Percentiles rank a stretch among this genome's conserved stretches.
These are phyloP conservation scores for Ips nitidus DNA, from an alignment of 1,140 invertebrate species.

Conservation along the genomic window DNA sequence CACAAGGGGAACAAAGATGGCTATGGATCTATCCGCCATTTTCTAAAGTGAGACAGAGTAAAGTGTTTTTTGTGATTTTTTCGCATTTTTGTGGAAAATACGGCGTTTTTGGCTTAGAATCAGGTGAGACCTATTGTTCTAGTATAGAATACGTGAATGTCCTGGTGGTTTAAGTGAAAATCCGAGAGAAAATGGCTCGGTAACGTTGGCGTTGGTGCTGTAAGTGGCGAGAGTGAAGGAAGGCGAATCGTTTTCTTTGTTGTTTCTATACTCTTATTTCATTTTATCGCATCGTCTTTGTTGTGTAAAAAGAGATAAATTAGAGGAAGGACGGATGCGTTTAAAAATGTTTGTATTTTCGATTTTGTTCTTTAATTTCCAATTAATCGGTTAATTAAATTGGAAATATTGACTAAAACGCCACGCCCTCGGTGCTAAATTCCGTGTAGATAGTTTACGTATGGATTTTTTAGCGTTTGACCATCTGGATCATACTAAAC, in stretches of 20 bases:
- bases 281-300: constrained; percentile 52
- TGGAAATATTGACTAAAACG: neutral
- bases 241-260: constrained; percentile 52
- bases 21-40: constrained; percentile 53
- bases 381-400: constrained; percentile 22
- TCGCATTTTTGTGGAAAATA: constrained; percentile 36
- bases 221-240: constrained; percentile 32
- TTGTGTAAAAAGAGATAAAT: constrained; percentile 52
- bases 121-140: constrained; percentile 10
- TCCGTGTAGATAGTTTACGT: too few relatives aligned
- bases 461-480: too few relatives aligned
- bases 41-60: constrained; percentile 54
- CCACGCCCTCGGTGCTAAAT: neutral
- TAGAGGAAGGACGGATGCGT: constrained; percentile 37
- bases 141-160: neutral
- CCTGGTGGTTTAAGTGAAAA: constrained; percentile 34
- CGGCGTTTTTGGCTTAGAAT: constrained; percentile 27
- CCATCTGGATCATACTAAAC: too few relatives aligned
- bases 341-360: constrained; percentile 8
- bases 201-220: constrained; percentile 23
- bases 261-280: constrained; percentile 52
- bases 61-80: constrained; percentile 47
- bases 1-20: constrained; percentile 52
- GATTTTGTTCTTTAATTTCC: neutral
- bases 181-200: constrained; percentile 19